A percentile compares a stretch with the other conserved stretches of the same genome.
phyloP scores from a whole-genome alignment of 2,888 invertebrate species.

The Osmoderma eremita region DNA sequence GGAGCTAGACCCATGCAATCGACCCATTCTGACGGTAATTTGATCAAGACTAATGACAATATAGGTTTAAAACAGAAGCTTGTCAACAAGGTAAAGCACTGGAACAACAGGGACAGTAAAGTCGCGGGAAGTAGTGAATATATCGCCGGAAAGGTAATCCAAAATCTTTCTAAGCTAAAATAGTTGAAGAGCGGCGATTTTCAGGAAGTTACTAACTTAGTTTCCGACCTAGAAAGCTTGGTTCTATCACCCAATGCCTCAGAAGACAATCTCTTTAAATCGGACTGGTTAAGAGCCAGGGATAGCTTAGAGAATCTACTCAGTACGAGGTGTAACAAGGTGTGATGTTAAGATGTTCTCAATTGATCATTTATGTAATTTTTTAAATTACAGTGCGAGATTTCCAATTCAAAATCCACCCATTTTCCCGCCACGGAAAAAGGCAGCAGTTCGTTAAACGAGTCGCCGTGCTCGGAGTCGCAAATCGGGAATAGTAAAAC shows the following conservation, averaged over 20 bases:
- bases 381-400: constrained; percentile 42
- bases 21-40: constrained; percentile 46
- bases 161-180: background rate
- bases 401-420: constrained; percentile 48
- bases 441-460: constrained; percentile 40
- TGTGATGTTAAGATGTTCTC: constrained; percentile 12
- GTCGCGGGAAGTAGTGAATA: constrained; percentile 24
- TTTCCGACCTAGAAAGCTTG: constrained; percentile 46
- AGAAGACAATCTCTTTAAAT: constrained; percentile 47
- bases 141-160: constrained; percentile 17
- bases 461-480: constrained; percentile 49
- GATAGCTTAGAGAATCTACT: constrained; percentile 57
- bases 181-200: background rate
- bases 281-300: constrained; percentile 52
- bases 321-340: constrained; percentile 51
- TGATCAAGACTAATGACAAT: constrained; percentile 43
- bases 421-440: constrained; percentile 47
- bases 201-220: constrained; percentile 38
- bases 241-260: constrained; percentile 46
- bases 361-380: constrained; percentile 8
- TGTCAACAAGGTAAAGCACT: constrained; percentile 47
- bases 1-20: constrained; percentile 40
- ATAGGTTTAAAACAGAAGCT: constrained; percentile 47
- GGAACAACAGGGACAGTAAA: constrained; percentile 46
- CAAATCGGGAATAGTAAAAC: constrained; percentile 45